Evolutionary conservation across 1,140 invertebrate species (phyloP), one percentile per base, ranked within the genome.

Genomic region (Anastatus disparis): DNA sequence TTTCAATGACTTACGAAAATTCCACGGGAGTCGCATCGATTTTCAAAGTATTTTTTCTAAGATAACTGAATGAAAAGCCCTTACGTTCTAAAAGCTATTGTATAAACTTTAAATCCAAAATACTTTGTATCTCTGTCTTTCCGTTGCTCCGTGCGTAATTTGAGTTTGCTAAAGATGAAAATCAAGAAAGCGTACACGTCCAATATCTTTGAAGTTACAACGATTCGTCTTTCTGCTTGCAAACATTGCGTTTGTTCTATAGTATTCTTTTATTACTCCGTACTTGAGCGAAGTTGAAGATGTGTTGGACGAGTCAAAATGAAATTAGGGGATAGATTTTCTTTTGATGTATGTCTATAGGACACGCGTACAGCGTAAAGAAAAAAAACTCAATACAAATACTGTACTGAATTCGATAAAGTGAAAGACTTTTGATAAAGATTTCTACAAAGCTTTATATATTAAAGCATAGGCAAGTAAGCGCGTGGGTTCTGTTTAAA

Each of bases 301-400:
- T 59, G 68, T 35, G 71, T 46, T 61, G 65, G 73, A 73, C 29
- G 70, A 64, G 44, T 50, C n/a, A 31, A 64, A 59, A 73, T 65
- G 46, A 70, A 73, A 73, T 73, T 72, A 72, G 68, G 67, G 58
- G n/a, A n/a, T n/a, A n/a, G n/a, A n/a, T n/a, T n/a, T n/a, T n/a
- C 58, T 66, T 77, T 77, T 77, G 76, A 76, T 77, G 73, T 72
- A 40, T n/a, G n/a, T n/a, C 12, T 50, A 31, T 35, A 20, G 44
- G 55, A 24, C 46, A 26, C 66, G 46, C 46, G 53, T 4, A 15
- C 12, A 52, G n/a, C 27, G 22, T 17, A 50, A 24, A 50, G 48
- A 52, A 27, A 52, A 52, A 52, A 52, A 52, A 40, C 35, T 61
- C 66, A 42, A 59, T 40, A 61, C 31, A 26, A 40, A 58, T 24